Conservation (phyloP, 2,113 vertebrate species). For the Buteo buteo region DNA sequence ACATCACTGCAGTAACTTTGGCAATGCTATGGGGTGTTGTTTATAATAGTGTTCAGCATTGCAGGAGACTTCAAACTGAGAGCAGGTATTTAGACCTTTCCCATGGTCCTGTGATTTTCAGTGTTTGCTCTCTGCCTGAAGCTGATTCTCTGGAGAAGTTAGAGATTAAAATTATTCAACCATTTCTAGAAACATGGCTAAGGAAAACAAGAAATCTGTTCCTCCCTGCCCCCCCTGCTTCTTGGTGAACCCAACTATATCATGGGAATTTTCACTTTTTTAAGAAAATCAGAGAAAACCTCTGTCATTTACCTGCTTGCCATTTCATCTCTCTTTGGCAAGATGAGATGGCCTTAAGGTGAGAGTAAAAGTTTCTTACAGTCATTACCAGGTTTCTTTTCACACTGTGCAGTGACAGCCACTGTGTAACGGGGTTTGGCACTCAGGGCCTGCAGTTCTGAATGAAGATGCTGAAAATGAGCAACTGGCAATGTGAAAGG, state of each 20-base stretch:
- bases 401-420: background rate
- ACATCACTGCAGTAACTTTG: background rate
- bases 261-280: background rate
- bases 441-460: background rate
- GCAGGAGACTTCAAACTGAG: background rate
- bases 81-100: background rate
- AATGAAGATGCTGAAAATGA: background rate
- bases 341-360: background rate
- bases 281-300: background rate
- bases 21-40: background rate
- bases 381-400: background rate
- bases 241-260: background rate
- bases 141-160: background rate
- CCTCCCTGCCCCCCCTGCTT: background rate
- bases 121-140: background rate
- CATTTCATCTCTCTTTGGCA: background rate
- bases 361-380: background rate
- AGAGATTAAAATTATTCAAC: background rate
- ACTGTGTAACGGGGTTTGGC: background rate
- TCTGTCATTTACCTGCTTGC: background rate
- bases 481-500: background rate
- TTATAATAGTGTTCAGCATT: background rate
- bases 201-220: background rate
- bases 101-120: background rate
- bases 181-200: background rate